phyloP scores from a whole-genome alignment of 92 coral and sea anemone species.

The Parazoanthus atlanticus region DNA sequence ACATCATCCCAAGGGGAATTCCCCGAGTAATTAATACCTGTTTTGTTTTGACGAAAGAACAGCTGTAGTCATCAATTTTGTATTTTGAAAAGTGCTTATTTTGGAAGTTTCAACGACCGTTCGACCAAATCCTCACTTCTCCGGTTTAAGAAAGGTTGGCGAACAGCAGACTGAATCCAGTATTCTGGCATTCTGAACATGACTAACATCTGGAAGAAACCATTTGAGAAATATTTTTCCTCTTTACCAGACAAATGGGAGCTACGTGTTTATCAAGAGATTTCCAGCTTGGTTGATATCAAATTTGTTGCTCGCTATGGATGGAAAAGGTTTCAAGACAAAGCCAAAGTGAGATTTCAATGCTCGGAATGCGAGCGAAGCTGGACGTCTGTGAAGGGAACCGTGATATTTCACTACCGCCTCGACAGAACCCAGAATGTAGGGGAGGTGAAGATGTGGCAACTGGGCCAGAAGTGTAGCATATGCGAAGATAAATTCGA shows the following conservation, averaged over 20 bases:
- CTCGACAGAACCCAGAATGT: neutral
- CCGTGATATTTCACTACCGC: conserved; percentile 29
- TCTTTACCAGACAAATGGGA: conserved; percentile 13
- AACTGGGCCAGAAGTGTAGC: conserved; percentile 35
- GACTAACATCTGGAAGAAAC: neutral
- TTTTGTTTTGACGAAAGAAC: neutral
- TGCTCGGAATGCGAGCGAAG: conserved; percentile 15
- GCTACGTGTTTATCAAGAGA: neutral
- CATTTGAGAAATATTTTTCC: neutral
- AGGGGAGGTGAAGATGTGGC: conserved; percentile 34
- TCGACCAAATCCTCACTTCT: neutral
- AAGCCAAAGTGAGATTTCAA: conserved; percentile 14
- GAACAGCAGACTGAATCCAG: neutral
- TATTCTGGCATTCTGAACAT: neutral
- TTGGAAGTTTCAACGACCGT: neutral
- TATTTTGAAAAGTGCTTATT: no score
- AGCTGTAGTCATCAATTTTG: neutral
- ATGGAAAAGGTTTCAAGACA: conserved; percentile 15
- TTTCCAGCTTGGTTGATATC: neutral
- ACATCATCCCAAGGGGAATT: neutral
- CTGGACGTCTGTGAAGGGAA: conserved; percentile 38
- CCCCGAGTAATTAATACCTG: neutral
- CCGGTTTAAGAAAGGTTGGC: neutral
- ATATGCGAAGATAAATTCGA: neutral
- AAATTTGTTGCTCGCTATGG: neutral